phyloP scores from a whole-genome alignment of 1,140 invertebrate species.

The Lepidurus packardi region DNA sequence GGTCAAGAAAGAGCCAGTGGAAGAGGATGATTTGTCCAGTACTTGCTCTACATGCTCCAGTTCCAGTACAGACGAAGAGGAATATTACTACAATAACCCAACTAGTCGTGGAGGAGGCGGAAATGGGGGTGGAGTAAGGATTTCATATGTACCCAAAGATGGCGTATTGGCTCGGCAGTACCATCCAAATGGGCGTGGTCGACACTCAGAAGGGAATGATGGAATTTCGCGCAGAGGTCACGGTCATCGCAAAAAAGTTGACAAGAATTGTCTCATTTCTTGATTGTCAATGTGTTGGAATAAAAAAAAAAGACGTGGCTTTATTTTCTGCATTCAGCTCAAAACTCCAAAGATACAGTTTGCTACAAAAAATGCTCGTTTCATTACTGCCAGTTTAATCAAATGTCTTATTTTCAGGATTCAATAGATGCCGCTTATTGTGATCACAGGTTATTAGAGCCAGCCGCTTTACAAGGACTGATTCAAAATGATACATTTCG shows the following conservation, averaged over 20 bases:
- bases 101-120: slow-evolving; percentile 62
- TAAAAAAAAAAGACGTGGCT: neutral
- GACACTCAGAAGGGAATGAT: neutral
- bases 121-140: slow-evolving; percentile 65
- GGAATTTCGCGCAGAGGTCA: slow-evolving; percentile 21
- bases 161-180: slow-evolving; percentile 52
- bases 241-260: slow-evolving; percentile 16
- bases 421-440: no score
- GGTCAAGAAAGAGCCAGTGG: slow-evolving; percentile 28
- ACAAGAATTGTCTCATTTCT: slow-evolving; percentile 19
- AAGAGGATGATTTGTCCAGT: slow-evolving; percentile 40
- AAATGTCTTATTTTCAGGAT: no score
- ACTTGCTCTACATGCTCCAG: slow-evolving; percentile 81
- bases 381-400: neutral
- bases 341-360: slow-evolving; percentile 9
- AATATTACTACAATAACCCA: slow-evolving; percentile 68
- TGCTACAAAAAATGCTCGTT: neutral
- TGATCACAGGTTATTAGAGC: no score
- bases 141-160: slow-evolving; percentile 84
- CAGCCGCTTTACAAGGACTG: no score
- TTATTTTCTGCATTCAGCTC: slow-evolving; percentile 7
- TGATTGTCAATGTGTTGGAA: neutral
- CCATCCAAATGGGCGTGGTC: slow-evolving; percentile 26
- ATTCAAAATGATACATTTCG: no score
- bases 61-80: slow-evolving; percentile 69